A percentile compares a stretch with the other conserved stretches of the same genome.
Evolutionary conservation across 2,797 vertebrate genomes (phyloP).

Genomic region (Acrossocheilus fasciatus): DNA sequence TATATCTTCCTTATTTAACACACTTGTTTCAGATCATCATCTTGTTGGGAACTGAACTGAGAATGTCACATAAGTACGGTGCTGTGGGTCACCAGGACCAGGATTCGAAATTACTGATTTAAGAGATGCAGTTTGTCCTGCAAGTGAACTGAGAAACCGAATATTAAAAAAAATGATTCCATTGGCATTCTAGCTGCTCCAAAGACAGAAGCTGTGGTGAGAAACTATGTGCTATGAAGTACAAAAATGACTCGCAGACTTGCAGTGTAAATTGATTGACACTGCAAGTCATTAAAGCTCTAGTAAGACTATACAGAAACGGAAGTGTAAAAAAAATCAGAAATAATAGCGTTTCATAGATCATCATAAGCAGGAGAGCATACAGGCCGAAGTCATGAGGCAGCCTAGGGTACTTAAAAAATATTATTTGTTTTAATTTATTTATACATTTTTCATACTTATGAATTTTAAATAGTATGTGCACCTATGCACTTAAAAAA

Average conservation of each 20-base stretch:
- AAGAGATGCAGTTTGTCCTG: not conserved
- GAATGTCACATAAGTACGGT: not conserved
- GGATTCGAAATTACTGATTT: not conserved
- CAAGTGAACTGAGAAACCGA: not conserved
- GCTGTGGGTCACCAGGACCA: not conserved
- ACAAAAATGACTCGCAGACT: not conserved
- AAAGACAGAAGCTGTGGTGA: constrained; percentile 11
- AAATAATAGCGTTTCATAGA: not conserved
- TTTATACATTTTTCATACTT: too few species aligned
- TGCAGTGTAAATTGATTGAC: not conserved
- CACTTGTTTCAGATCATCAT: not conserved
- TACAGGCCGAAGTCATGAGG: not conserved
- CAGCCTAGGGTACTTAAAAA: not conserved
- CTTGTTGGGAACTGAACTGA: not conserved
- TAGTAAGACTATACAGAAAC: not conserved
- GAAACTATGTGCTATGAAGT: not conserved
- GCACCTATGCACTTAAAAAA: not conserved
- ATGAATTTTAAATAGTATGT: not conserved
- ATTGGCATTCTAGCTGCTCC: not conserved
- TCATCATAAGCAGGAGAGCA: not conserved
- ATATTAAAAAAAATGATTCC: not conserved
- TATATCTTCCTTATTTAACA: not conserved
- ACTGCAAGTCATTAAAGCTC: constrained; percentile 5
- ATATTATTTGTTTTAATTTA: not conserved
- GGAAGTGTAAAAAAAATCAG: not conserved